Conservation (phyloP, 2,888 invertebrate species). For the Acleris holmiana region DNA sequence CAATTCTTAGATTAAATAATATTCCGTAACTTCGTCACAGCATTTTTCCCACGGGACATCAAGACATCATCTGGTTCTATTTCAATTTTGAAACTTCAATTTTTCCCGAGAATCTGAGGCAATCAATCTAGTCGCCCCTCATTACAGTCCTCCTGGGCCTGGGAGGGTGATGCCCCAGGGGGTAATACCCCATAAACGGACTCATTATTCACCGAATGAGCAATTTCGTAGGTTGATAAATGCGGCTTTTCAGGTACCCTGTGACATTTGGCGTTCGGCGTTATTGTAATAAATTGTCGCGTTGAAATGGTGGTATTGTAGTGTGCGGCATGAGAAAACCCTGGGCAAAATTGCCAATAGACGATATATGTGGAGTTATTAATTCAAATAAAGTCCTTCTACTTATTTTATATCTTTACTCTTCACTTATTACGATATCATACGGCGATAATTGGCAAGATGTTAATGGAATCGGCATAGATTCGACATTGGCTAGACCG, state of each 20-base stretch:
- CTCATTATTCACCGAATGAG: conserved; percentile 43
- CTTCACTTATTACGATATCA: too few relatives aligned
- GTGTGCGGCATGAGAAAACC: background rate
- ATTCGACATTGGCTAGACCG: too few relatives aligned
- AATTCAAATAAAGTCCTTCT: too few relatives aligned
- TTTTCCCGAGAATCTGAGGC: conserved; percentile 30
- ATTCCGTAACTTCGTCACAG: background rate
- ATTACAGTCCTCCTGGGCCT: conserved; percentile 17
- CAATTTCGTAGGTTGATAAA: conserved; percentile 43
- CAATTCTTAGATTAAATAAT: background rate
- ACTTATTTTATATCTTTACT: too few relatives aligned
- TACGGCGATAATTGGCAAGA: too few relatives aligned
- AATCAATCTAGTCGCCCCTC: conserved; percentile 32
- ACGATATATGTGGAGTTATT: too few relatives aligned
- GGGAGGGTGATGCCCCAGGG: background rate
- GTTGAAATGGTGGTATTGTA: background rate
- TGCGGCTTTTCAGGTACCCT: conserved; percentile 33
- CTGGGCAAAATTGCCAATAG: too few relatives aligned
- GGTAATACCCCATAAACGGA: conserved; percentile 37
- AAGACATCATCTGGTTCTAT: conserved; percentile 18
- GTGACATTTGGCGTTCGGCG: conserved; percentile 34
- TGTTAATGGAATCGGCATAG: too few relatives aligned
- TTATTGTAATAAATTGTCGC: conserved; percentile 24
- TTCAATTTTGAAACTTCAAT: conserved; percentile 37
- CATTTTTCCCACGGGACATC: background rate